Evolutionary conservation across 2,888 invertebrate genomes (phyloP).

Genomic region (Adelphocoris suturalis): DNA sequence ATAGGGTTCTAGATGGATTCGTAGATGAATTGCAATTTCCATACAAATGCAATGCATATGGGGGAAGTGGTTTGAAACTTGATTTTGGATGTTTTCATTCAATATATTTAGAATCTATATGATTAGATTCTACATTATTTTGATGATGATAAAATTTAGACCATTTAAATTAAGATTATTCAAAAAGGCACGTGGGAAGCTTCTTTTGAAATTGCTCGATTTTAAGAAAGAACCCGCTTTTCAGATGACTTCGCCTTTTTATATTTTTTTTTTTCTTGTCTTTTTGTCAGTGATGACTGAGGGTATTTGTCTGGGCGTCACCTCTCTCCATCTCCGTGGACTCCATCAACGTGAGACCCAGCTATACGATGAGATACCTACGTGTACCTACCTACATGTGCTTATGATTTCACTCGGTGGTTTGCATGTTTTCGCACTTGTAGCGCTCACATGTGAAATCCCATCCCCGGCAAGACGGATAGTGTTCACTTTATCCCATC

Average conservation of each 20-base stretch:
- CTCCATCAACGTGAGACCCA: background rate
- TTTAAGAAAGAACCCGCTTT: no score
- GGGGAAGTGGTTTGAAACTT: no score
- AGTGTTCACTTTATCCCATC: background rate
- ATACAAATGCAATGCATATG: no score
- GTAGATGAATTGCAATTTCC: no score
- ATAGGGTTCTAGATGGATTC: no score
- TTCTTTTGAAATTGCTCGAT: background rate
- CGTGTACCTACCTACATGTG: no score
- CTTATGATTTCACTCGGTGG: background rate
- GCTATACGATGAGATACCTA: background rate
- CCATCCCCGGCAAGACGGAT: background rate
- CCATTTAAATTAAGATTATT: no score
- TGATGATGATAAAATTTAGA: no score
- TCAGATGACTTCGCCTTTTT: background rate
- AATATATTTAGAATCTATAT: no score
- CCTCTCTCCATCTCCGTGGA: background rate
- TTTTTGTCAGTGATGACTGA: background rate
- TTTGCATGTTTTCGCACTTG: constrained; percentile 23
- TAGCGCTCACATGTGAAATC: background rate
- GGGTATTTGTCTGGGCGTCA: background rate
- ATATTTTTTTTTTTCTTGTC: background rate
- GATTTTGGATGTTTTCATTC: no score
- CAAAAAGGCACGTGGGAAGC: no score
- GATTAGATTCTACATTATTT: no score